These are phyloP conservation scores for Orthosia gracilis DNA, from an alignment of 2,888 invertebrate genomes.

Conservation along the genomic window DNA sequence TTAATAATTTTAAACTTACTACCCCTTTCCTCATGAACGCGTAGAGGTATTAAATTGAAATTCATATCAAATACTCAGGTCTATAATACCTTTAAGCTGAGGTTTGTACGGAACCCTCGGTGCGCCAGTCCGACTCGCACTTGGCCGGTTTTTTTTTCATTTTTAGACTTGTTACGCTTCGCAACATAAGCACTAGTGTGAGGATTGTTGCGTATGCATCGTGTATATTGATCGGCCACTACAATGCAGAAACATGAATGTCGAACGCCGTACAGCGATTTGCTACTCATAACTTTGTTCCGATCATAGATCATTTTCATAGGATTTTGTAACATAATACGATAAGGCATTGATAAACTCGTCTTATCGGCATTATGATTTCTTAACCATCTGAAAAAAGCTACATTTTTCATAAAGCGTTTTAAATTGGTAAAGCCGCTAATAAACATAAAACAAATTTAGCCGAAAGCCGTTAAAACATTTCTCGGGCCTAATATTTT, in stretches of 20 bases:
- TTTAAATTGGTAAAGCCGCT: background rate
- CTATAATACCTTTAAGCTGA: too few species aligned
- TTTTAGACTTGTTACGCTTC: conserved; percentile 50
- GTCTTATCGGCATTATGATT: background rate
- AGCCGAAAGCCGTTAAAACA: conserved; percentile 29
- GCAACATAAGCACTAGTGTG: conserved; percentile 13
- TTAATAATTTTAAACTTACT: too few species aligned
- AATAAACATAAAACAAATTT: conserved; percentile 12
- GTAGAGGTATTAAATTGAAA: too few species aligned
- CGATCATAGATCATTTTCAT: background rate
- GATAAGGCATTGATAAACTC: background rate
- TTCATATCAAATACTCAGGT: too few species aligned
- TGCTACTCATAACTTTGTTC: background rate
- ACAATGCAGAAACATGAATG: conserved; percentile 7
- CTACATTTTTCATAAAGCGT: conserved; percentile 12
- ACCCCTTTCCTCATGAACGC: too few species aligned
- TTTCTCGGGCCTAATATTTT: conserved; percentile 39
- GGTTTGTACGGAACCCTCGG: too few species aligned
- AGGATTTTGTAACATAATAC: background rate
- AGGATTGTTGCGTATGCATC: conserved; percentile 22
- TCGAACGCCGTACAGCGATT: background rate
- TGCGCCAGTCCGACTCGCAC: too few species aligned
- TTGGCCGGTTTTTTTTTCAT: too few species aligned
- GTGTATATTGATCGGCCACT: conserved; percentile 15
- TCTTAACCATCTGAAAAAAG: background rate